Percentiles rank a stretch among this genome's conserved stretches.
phyloP scores from a whole-genome alignment of 1,140 invertebrate species.

The Campoletis sonorensis region DNA sequence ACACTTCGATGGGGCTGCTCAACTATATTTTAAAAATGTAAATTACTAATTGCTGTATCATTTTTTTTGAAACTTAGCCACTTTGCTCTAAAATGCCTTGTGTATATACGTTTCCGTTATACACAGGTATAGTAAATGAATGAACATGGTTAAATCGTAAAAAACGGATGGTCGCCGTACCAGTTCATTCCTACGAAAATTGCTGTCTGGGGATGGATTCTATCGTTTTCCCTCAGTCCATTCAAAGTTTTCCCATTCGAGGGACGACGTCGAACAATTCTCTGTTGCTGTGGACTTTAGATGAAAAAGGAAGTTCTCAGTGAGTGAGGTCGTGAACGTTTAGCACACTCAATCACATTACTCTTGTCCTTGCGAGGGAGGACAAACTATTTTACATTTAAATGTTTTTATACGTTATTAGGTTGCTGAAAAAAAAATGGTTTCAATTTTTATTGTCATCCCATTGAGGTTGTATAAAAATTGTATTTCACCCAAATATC shows the following conservation, averaged over 20 bases:
- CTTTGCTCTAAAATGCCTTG: background rate
- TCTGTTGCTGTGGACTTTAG: constrained; percentile 1
- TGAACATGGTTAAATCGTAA: background rate
- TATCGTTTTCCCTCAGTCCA: constrained; percentile 4
- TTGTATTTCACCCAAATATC: no score
- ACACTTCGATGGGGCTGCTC: no score
- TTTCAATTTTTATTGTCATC: no score
- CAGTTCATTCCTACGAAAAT: constrained; percentile 24
- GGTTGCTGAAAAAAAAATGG: no score
- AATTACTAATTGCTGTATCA: no score
- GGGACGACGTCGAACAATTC: constrained; percentile 17
- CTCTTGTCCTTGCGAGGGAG: no score
- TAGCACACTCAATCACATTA: constrained; percentile 24
- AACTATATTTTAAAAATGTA: no score
- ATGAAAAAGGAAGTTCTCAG: background rate
- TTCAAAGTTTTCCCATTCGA: constrained; percentile 33
- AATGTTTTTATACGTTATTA: no score
- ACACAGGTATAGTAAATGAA: background rate
- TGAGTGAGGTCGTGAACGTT: constrained; percentile 5
- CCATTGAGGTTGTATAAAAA: no score
- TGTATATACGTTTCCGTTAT: background rate
- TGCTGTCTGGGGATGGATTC: constrained; percentile 29
- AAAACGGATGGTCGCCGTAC: constrained; percentile 16
- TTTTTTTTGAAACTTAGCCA: no score
- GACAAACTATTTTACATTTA: no score